Base-by-base conservation (phyloP, 2,888 invertebrate genomes). In the Salpingus planirostris region DNA sequence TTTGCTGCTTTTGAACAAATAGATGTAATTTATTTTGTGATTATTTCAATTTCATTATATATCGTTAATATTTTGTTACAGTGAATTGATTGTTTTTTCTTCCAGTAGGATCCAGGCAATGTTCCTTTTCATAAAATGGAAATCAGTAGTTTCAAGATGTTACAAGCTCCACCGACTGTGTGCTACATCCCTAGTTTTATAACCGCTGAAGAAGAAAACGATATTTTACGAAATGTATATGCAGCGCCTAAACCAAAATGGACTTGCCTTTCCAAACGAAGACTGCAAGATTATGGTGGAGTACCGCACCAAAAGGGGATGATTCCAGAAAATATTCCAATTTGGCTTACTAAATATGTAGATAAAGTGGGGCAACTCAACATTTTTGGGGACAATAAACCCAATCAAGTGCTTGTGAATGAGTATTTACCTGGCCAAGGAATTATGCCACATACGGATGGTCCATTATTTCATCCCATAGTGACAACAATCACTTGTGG, bases 241-340 rank as follows among this genome's bases (percentile, higher is more conserved):
- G 66, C 69, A 21, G 79, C 80, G 6, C 96, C 97, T 1, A 86
- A 77, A 52, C 95, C 96, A 5, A 93, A 93, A 66, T 98, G 98
- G 98, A 92, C 92, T 2, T 86, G 86, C 56, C 69, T 98, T 22
- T 77, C 83, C 11, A 84, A 92, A 58, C 73, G 97, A 43, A 74
- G 95, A 41, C 70, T 98, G n/a, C 93, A 97, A 60, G 96, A 97
- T 63, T 98, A 96, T 80, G 97, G 97, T 13, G 97, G 97, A 0
- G 69, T 93, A 33, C 95, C 96, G 1, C 92, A 92, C 59, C 76
- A 74, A 10, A 92, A 89, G 54, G 93, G 92, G 35, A 91, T 97
- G 89, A 77, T 97, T 42, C 79, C 86, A 0, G 95, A 96, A 64
- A 69, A 74, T 41, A 79, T 97, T 45, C 96, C 97, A 1, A 51